These are phyloP conservation scores for Scaptomyza caliginosa DNA, from an alignment of 2,888 invertebrate species.

Conservation along the genomic window DNA sequence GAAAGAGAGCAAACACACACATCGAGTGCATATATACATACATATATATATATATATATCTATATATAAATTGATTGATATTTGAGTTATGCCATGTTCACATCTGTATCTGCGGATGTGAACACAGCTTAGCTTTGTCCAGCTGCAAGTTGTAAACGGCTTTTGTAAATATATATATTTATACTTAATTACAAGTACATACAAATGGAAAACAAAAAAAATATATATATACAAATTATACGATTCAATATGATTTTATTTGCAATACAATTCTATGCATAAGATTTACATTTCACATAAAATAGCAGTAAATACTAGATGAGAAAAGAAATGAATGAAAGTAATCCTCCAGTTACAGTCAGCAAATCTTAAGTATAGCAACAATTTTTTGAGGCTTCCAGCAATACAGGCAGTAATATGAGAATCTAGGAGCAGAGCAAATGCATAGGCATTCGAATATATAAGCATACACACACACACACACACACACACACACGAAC, in stretches of 20 bases:
- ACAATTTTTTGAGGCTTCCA: constrained; percentile 71
- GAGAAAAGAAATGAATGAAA: neutral
- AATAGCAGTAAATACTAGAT: constrained; percentile 30
- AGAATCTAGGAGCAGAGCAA: constrained; percentile 4
- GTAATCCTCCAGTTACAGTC: constrained; percentile 5
- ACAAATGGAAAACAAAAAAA: neutral
- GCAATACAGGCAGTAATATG: constrained; percentile 22
- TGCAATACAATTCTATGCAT: constrained; percentile 61
- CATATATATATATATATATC: neutral
- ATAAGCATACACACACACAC: constrained; percentile 5
- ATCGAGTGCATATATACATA: constrained; percentile 18
- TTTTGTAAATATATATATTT: constrained; percentile 54
- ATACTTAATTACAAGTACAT: constrained; percentile 17
- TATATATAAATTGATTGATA: constrained; percentile 3
- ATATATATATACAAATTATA: constrained; percentile 27
- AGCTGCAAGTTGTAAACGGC: constrained; percentile 43
- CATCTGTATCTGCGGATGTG: constrained; percentile 8
- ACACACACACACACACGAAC: constrained; percentile 14
- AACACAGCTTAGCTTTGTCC: constrained; percentile 20
- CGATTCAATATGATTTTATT: constrained; percentile 55
- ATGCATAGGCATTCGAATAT: neutral
- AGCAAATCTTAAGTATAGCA: constrained; percentile 43
- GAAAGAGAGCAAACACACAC: constrained; percentile 17
- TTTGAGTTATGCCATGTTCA: constrained; percentile 16
- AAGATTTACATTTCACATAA: constrained; percentile 68